phyloP scores from a whole-genome alignment of 2,113 vertebrate genomes.

The Arenaria interpres region DNA sequence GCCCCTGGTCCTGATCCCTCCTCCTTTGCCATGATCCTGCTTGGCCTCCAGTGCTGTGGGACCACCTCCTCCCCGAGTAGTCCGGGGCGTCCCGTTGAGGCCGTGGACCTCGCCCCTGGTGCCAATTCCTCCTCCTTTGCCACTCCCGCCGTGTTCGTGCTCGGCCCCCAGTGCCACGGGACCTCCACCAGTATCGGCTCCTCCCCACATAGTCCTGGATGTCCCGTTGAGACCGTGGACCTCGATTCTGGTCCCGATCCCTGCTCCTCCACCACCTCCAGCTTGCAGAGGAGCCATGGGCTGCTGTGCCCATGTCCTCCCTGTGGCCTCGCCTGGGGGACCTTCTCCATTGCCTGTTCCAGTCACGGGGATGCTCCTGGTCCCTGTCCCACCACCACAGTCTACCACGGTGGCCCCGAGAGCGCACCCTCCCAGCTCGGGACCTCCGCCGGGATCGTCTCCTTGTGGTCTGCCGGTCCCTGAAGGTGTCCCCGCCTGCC shows the following conservation, averaged over 20 bases:
- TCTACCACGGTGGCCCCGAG: background rate
- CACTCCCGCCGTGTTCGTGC: no score
- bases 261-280: background rate
- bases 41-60: background rate
- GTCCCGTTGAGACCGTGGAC: no score
- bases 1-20: background rate
- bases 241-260: no score
- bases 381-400: background rate
- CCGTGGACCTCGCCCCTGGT: background rate
- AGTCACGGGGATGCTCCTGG: background rate
- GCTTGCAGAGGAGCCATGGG: background rate
- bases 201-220: no score
- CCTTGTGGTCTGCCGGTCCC: background rate
- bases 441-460: background rate
- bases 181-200: no score
- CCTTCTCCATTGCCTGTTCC: background rate
- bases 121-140: background rate
- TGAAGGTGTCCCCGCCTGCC: background rate
- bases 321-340: background rate
- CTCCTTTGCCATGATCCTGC: background rate
- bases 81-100: background rate
- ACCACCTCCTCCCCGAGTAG: background rate
- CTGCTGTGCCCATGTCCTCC: background rate
- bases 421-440: background rate
- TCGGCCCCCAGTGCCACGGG: no score